Percentiles rank a stretch among this genome's conserved stretches.
These are phyloP conservation scores for Volucella bombylans DNA, from an alignment of 2,888 invertebrate genomes.

Conservation along the genomic window DNA sequence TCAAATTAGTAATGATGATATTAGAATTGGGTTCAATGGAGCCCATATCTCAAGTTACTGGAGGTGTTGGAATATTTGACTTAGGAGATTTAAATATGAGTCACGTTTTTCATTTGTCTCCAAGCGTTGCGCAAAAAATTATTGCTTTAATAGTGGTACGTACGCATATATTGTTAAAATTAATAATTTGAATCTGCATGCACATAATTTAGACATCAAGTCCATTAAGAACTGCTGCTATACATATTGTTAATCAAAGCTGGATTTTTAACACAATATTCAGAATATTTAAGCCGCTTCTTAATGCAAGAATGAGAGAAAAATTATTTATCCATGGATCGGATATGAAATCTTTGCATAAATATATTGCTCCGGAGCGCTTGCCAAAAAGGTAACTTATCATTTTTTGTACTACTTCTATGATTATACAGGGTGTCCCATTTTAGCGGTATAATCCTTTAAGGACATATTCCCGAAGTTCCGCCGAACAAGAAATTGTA, in stretches of 20 bases:
- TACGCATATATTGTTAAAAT: slow-evolving; percentile 63
- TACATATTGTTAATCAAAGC: slow-evolving; percentile 91
- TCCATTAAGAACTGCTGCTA: slow-evolving; percentile 88
- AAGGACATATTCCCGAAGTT: too few relatives aligned
- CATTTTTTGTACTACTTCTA: slow-evolving; percentile 71
- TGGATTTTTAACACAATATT: slow-evolving; percentile 92
- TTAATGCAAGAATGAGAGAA: slow-evolving; percentile 87
- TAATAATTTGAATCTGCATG: slow-evolving; percentile 4
- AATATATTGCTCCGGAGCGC: slow-evolving; percentile 87
- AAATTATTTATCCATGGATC: slow-evolving; percentile 86
- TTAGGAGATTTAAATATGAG: slow-evolving; percentile 87
- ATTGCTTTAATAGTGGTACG: slow-evolving; percentile 88
- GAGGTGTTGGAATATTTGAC: slow-evolving; percentile 90
- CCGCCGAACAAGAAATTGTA: too few relatives aligned
- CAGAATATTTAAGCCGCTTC: slow-evolving; percentile 89
- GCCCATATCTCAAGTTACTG: slow-evolving; percentile 88
- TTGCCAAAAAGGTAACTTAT: slow-evolving; percentile 85
- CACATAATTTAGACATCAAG: slow-evolving; percentile 85
- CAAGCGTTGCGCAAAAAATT: slow-evolving; percentile 87
- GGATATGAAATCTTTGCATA: slow-evolving; percentile 88
- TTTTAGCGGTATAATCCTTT: too few relatives aligned
- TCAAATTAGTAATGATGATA: slow-evolving; percentile 87
- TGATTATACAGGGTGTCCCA: not conserved
- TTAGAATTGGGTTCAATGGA: slow-evolving; percentile 90
- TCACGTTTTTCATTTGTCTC: slow-evolving; percentile 89